Percentiles rank a stretch among this genome's conserved stretches.
Conservation (phyloP, 2,888 invertebrate genomes). For the Stenolophus ochropezus region DNA sequence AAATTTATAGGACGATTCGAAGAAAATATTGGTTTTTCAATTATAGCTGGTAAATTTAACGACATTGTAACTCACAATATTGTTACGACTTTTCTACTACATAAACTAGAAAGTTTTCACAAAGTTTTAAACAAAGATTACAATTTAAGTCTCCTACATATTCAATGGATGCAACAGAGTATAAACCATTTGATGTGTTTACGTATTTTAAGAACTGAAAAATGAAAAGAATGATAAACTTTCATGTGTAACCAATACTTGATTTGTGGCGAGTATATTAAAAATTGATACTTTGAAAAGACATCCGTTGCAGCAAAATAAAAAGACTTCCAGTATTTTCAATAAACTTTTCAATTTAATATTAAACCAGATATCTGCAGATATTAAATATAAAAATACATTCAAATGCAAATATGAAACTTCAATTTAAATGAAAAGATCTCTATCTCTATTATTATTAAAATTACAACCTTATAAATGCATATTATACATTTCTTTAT, state of each 20-base stretch:
- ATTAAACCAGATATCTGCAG: background rate
- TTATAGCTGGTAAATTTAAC: background rate
- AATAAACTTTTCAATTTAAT: background rate
- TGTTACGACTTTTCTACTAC: background rate
- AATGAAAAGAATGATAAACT: background rate
- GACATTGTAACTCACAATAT: background rate
- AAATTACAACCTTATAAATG: background rate
- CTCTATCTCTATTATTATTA: background rate
- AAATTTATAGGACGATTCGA: background rate
- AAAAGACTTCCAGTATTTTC: background rate
- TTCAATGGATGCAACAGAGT: background rate
- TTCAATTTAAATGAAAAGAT: background rate
- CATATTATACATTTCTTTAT: too few relatives aligned
- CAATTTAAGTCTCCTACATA: background rate
- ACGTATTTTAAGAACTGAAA: background rate
- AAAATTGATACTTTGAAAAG: background rate
- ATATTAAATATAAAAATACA: background rate
- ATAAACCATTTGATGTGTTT: background rate
- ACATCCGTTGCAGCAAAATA: background rate
- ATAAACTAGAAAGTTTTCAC: background rate
- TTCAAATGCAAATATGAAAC: background rate
- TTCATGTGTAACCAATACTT: background rate
- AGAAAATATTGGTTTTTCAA: background rate
- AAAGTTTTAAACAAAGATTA: conserved; percentile 19
- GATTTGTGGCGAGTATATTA: background rate